A percentile compares a stretch with the other conserved stretches of the same genome.
These are phyloP conservation scores for Congeria kusceri DNA, from an alignment of 2,888 invertebrate species.

Conservation along the genomic window DNA sequence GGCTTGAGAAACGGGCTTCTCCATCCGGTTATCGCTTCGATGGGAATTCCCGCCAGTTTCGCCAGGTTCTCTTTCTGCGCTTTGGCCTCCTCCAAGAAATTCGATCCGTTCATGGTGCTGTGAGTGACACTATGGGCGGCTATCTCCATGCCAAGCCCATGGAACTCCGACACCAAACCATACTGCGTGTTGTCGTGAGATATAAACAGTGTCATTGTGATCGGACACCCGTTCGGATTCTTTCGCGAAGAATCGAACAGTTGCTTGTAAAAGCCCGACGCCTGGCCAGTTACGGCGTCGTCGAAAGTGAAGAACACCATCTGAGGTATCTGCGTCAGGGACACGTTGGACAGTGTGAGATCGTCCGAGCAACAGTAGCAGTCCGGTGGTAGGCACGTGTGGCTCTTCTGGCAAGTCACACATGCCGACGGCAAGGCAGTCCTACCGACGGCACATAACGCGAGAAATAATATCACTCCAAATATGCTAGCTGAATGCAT, in stretches of 20 bases:
- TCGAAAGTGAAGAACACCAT: conserved; percentile 81
- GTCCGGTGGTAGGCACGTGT: conserved; percentile 69
- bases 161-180: conserved; percentile 89
- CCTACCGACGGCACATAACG: too few species aligned
- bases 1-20: conserved; percentile 80
- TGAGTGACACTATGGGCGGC: conserved; percentile 79
- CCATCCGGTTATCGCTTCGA: conserved; percentile 77
- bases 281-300: conserved; percentile 77
- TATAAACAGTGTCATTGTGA: conserved; percentile 98
- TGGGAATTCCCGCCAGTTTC: conserved; percentile 85
- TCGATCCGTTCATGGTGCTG: conserved; percentile 63
- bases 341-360: conserved; percentile 47
- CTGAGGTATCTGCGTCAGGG: conserved; percentile 74
- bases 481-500: too few species aligned
- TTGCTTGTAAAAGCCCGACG: conserved; percentile 62
- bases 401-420: conserved; percentile 51
- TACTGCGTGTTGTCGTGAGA: conserved; percentile 99
- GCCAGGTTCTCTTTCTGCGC: conserved; percentile 76
- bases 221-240: conserved; percentile 89
- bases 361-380: conserved; percentile 74
- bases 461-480: too few species aligned
- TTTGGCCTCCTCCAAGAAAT: conserved; percentile 74
- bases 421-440: conserved; percentile 47
- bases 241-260: conserved; percentile 73
- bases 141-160: conserved; percentile 77